These are phyloP conservation scores for Lates calcarifer DNA, from an alignment of 2,113 vertebrate genomes.

Conservation along the genomic window DNA sequence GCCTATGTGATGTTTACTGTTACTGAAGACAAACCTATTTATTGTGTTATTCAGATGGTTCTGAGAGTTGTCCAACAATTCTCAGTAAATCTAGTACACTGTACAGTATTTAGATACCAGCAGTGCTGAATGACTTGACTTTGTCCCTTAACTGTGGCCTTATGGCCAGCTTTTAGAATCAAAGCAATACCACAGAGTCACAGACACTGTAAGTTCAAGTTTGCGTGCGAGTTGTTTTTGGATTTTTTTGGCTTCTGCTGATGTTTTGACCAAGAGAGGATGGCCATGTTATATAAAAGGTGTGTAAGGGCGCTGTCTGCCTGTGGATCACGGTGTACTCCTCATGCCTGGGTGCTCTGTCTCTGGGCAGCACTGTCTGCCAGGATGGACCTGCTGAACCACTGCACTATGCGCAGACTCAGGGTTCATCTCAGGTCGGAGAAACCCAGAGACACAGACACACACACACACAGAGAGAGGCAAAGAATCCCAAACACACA, in stretches of 20 bases:
- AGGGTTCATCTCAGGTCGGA: conserved; percentile 46
- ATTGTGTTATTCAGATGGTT: background rate
- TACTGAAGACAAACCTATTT: background rate
- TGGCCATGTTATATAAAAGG: conserved; percentile 15
- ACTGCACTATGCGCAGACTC: background rate
- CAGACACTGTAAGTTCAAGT: background rate
- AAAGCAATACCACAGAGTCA: background rate
- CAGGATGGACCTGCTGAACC: conserved; percentile 51
- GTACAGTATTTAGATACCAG: background rate
- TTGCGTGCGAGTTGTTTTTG: conserved; percentile 16
- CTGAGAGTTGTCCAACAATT: background rate
- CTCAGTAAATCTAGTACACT: background rate
- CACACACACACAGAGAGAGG: conserved; percentile 4
- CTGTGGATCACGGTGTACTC: conserved; percentile 43
- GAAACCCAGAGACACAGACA: conserved; percentile 33
- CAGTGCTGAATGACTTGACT: background rate
- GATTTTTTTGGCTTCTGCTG: conserved; percentile 1
- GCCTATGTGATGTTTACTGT: too few relatives aligned
- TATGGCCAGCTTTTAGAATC: background rate
- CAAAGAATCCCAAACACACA: conserved; percentile 25
- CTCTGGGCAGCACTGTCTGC: conserved; percentile 45
- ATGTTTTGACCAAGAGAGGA: conserved; percentile 38
- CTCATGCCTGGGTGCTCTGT: conserved; percentile 27
- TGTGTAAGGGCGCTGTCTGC: conserved; percentile 1
- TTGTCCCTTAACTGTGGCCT: background rate